Base-by-base conservation (phyloP, 2,797 vertebrate species). In the Poeciliopsis presidionis region DNA sequence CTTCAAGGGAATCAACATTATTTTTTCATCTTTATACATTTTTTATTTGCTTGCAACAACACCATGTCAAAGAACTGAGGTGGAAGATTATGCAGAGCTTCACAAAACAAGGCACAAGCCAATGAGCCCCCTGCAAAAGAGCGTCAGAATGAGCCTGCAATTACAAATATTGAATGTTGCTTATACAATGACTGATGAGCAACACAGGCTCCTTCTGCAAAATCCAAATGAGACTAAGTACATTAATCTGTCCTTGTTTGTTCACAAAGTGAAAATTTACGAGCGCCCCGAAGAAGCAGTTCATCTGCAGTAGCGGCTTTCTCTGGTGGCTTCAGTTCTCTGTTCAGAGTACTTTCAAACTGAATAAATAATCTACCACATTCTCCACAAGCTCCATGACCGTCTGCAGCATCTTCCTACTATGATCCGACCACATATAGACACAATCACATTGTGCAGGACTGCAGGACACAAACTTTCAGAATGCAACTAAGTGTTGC, bases 71-170 rank as follows among this genome's bases (percentile, higher is more conserved):
- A 43, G 5, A 43, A 25, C 11, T 43, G 22, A 43, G 39, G 22
- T 43, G 65, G 39, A 69, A 69, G 39, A 69, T 69, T 43, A 69
- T n/a, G 65, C 39, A 41, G 63, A 67, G 39, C 43, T 43, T 69
- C 39, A 69, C 39, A 69, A 43, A 69, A 43, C 22, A 67, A 65
- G 36, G 59, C 59, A 8, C 59, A 61, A 61, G 30, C 28, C 30
- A 61, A 18, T 1, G 14, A 33, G 28, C 14, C 59, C 14, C 14
- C 14, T 8, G 28, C 28, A 33, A 61, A 33, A 61, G 6, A 33
- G 11, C 16, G 39, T 12, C 33, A 30, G 28, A 30, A 59, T 28
- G n/a, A 13, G 28, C 28, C 28, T 30, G n/a, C 12, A 7, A 59
- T 30, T 14, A 59, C 28, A 36, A 65, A 5, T 67, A 22, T 6